Base-by-base conservation (phyloP, 2,888 invertebrate species). In the Pseudanteris insignis region DNA sequence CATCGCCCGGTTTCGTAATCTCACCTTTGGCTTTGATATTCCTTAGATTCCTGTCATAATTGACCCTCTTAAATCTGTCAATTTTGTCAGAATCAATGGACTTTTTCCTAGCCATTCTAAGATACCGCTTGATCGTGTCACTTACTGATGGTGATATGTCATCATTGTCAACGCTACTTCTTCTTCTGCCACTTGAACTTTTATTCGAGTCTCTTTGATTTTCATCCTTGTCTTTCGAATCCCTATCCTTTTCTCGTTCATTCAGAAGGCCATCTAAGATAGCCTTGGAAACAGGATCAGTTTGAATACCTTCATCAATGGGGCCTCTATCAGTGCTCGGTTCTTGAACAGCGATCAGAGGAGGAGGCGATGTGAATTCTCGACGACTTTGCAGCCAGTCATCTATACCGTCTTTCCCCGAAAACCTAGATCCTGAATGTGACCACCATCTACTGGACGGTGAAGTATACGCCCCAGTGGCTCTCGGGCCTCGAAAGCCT, bases 31-130 rank as follows among this genome's bases (percentile, higher is more conserved):
- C 88, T 73, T 90, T 91, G 59, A 93, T 93, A 67, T 92, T 91
- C 14, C 92, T 83, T 57, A 93, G 81, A 73, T 91, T 92, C 57
- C 90, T 85, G 72, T 94, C 93, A 72, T 94, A 94, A 77, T 94
- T 94, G 11, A 94, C 91, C 0, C 92, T 86, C 75, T 92, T 92
- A 75, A 93, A 94, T 40, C 90, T 85, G 73, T 91, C 92, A 1
- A 85, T 87, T 75, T 90, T 90, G 66, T 90, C 90, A 1, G 88
- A 86, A 76, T 92, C 92, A 6, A 89, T 87, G 71, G 91, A 91
- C 74, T 93, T 93, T 76, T 93, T 93, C 24, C 93, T 84, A 4
- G 92, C 92, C 92, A 93, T 93, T 51, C 91, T 83, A 38, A 93
- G 80, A 77, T 93, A 93, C 6, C 92, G 83, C 78, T 92, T 92